Evolutionary conservation across 2,797 vertebrate species (phyloP).

Genomic region (Scleropages formosus): DNA sequence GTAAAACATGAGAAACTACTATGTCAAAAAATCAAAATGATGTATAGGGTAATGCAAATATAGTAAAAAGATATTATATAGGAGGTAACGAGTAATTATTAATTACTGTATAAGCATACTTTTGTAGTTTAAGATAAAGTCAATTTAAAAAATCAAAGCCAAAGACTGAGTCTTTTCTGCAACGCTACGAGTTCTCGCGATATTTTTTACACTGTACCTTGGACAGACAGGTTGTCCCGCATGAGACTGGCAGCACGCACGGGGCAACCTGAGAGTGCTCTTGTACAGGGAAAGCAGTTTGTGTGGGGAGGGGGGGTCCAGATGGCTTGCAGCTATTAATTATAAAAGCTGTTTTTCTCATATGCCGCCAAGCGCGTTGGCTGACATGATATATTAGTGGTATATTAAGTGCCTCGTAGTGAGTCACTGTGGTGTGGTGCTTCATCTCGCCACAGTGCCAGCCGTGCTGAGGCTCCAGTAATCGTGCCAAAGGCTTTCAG

Average conservation of each 20-base stretch:
- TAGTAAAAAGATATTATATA: no score
- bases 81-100: no score
- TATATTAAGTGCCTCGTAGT: conserved; percentile 14
- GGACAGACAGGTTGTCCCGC: no score
- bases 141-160: no score
- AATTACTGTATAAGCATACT: no score
- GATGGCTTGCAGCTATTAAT: conserved; percentile 2
- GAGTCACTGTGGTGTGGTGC: not conserved
- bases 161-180: no score
- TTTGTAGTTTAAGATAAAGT: no score
- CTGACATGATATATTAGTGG: conserved; percentile 8
- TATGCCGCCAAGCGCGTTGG: conserved; percentile 24
- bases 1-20: no score
- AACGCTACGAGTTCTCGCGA: no score
- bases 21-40: no score
- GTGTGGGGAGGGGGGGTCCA: not conserved
- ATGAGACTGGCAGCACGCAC: not conserved
- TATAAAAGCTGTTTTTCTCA: not conserved
- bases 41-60: no score
- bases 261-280: not conserved
- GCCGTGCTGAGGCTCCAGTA: not conserved
- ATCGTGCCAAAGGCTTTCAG: not conserved
- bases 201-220: no score
- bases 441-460: not conserved
- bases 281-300: not conserved